These are phyloP conservation scores for Gymnorhina tibicen DNA, from an alignment of 2,113 vertebrate genomes.

Conservation along the genomic window DNA sequence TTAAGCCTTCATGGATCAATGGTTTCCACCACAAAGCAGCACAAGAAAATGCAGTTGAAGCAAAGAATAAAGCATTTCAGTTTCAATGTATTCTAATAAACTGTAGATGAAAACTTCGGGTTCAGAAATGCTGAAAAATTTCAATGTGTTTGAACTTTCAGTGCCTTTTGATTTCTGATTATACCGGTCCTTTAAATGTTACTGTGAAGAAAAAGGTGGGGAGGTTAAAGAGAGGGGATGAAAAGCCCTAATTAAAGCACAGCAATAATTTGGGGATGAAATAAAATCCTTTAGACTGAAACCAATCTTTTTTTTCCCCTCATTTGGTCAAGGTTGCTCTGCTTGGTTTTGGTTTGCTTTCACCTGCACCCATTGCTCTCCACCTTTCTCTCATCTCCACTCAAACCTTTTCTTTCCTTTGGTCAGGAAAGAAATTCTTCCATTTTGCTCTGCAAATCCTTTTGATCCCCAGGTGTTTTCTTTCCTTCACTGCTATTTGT, in stretches of 20 bases:
- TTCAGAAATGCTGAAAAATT: neutral
- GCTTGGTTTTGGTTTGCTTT: neutral
- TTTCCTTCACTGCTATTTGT: neutral
- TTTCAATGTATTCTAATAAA: neutral
- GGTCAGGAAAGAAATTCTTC: no score
- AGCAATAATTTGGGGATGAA: neutral
- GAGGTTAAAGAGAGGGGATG: neutral
- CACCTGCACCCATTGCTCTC: neutral
- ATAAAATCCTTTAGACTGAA: neutral
- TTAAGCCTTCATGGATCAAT: neutral
- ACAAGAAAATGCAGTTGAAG: neutral
- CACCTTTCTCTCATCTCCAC: neutral
- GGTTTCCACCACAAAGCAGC: neutral
- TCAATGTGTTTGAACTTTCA: neutral
- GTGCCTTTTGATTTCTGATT: neutral
- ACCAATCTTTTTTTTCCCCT: neutral
- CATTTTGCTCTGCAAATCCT: neutral
- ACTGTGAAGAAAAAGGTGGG: neutral
- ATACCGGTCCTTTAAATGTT: neutral
- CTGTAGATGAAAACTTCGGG: neutral
- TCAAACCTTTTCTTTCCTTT: neutral
- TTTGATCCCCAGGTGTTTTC: neutral
- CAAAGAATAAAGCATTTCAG: rapidly evolving
- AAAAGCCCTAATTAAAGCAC: neutral
- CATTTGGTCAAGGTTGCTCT: neutral